Conservation (phyloP, 2,888 invertebrate genomes). For the Sialis lutaria region DNA sequence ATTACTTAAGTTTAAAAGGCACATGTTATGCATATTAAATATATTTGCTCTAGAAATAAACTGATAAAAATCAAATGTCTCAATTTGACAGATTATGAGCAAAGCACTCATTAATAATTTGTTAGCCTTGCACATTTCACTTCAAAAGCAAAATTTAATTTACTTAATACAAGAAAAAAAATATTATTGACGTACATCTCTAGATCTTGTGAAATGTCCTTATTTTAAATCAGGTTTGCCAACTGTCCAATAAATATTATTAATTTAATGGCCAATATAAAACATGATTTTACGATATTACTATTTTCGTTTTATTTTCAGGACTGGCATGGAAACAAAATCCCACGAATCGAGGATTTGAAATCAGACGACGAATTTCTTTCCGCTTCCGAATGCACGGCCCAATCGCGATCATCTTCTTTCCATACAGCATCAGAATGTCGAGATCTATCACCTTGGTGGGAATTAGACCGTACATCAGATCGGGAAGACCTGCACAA, state of each 20-base stretch:
- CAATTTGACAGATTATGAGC: background rate
- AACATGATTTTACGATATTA: too few relatives aligned
- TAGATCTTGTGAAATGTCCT: background rate
- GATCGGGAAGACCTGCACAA: constrained; percentile 19
- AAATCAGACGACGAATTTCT: constrained; percentile 42
- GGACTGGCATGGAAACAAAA: constrained; percentile 15
- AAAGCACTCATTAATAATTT: background rate
- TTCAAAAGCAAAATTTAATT: background rate
- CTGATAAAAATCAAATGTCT: background rate
- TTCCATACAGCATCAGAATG: constrained; percentile 51
- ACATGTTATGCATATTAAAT: too few relatives aligned
- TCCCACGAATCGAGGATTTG: constrained; percentile 26
- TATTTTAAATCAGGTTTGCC: background rate
- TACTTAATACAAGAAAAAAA: too few relatives aligned
- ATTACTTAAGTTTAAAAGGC: too few relatives aligned
- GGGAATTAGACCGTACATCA: constrained; percentile 30
- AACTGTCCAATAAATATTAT: background rate
- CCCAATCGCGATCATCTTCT: constrained; percentile 47
- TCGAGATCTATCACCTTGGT: constrained; percentile 37
- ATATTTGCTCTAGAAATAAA: too few relatives aligned
- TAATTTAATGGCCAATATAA: background rate
- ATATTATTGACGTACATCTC: background rate
- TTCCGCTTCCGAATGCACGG: constrained; percentile 50
- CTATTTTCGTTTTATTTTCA: constrained; percentile 9
- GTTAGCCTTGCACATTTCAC: too few relatives aligned